Conservation (phyloP, 2,113 vertebrate species). For the Micronisus gabar region DNA sequence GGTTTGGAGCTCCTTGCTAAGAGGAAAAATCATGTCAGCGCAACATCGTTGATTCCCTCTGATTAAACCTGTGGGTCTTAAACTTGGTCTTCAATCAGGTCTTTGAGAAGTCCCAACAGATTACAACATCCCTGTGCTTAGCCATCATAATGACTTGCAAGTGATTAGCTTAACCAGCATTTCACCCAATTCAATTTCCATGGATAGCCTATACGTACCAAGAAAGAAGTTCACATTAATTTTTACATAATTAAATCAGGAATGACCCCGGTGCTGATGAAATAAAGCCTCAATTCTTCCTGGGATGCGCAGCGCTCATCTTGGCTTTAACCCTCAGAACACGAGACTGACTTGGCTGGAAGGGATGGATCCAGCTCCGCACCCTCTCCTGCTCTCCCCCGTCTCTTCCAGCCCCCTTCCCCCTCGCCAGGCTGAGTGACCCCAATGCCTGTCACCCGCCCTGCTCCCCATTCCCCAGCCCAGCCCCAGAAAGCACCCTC, state of each 20-base stretch:
- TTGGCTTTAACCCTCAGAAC: not conserved
- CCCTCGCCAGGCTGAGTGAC: not conserved
- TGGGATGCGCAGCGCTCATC: not conserved
- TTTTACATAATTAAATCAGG: slow-evolving; percentile 67
- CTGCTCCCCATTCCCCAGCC: not conserved
- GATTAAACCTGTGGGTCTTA: slow-evolving; percentile 28
- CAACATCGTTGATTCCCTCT: not conserved
- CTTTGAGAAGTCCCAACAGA: slow-evolving; percentile 39
- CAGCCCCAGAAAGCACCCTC: not conserved
- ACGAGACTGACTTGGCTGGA: not conserved
- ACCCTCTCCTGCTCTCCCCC: not conserved
- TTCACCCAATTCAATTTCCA: slow-evolving; percentile 60
- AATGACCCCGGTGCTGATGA: slow-evolving; percentile 37
- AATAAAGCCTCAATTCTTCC: slow-evolving; percentile 48
- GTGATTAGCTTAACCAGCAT: slow-evolving; percentile 61
- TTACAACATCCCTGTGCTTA: slow-evolving; percentile 18
- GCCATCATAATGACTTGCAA: slow-evolving; percentile 36
- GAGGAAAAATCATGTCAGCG: not conserved
- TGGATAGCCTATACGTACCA: slow-evolving; percentile 30
- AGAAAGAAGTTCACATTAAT: slow-evolving; percentile 52
- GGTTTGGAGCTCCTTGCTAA: not conserved
- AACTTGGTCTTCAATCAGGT: slow-evolving; percentile 41
- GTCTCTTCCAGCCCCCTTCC: rapidly evolving
- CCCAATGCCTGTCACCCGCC: rapidly evolving
- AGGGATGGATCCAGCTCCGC: not conserved